Evolutionary conservation across 2,113 vertebrate species (phyloP).

Genomic region (Festucalex cinctus): DNA sequence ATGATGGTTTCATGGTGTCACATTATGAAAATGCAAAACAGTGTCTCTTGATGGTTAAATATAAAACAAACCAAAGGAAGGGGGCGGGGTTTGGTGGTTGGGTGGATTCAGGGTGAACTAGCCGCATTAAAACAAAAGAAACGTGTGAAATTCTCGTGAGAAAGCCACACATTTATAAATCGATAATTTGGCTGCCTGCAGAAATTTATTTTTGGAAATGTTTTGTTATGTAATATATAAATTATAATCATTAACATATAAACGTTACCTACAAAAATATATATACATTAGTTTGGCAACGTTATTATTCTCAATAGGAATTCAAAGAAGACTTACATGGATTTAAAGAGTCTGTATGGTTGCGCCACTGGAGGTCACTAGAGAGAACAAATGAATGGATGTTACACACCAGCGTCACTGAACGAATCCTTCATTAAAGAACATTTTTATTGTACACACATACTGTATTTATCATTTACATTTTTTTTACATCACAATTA

Average conservation of each 20-base stretch:
- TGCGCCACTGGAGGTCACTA: constrained; percentile 7
- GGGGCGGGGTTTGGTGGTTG: no score
- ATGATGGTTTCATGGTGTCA: neutral
- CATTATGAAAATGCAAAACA: neutral
- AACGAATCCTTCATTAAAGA: neutral
- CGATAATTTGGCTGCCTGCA: no score
- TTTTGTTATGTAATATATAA: neutral
- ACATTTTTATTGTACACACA: constrained; percentile 1
- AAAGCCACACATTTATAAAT: neutral
- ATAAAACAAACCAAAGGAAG: neutral
- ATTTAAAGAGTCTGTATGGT: neutral
- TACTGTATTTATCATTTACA: constrained; percentile 5
- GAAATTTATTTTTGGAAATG: no score
- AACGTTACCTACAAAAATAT: neutral
- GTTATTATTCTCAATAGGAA: neutral
- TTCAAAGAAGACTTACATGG: neutral
- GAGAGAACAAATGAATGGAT: neutral
- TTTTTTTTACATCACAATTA: constrained; percentile 5
- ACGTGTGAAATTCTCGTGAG: neutral
- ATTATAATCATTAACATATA: neutral
- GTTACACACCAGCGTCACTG: neutral
- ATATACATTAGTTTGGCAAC: no score
- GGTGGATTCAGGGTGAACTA: no score
- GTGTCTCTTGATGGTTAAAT: neutral
- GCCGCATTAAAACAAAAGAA: neutral